A percentile compares a stretch with the other conserved stretches of the same genome.
Conservation (phyloP, 2,113 vertebrate genomes). For the Calcarius ornatus region DNA sequence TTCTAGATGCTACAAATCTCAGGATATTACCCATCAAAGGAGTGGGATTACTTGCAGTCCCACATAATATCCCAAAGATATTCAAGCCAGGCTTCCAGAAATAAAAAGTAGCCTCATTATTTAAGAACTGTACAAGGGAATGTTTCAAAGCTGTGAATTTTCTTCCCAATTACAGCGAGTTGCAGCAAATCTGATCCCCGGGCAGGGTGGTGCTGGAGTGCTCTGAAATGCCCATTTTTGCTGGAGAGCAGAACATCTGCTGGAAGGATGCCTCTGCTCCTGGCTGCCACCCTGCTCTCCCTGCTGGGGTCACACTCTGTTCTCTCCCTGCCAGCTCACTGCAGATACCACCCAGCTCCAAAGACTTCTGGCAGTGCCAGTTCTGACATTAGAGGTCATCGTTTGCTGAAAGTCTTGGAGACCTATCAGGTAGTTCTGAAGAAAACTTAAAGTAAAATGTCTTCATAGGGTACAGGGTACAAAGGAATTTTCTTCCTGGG, state of each 20-base stretch:
- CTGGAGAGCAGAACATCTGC: constrained; percentile 16
- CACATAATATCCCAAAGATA: background rate
- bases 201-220: background rate
- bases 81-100: background rate
- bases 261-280: background rate
- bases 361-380: background rate
- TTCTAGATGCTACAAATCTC: constrained; percentile 5
- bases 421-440: background rate
- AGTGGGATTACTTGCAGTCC: background rate
- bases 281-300: background rate
- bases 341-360: background rate
- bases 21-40: background rate
- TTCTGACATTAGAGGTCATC: background rate
- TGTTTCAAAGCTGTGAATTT: background rate
- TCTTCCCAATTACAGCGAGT: background rate
- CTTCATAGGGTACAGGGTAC: background rate
- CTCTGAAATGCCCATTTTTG: background rate
- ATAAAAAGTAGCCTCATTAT: background rate
- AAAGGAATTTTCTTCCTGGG: background rate
- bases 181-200: background rate
- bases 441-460: background rate
- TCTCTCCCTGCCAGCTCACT: constrained; percentile 2
- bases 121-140: background rate
- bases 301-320: background rate
- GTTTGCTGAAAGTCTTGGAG: background rate